Conservation (phyloP, 1,140 invertebrate genomes). For the Neodiprion fabricii region DNA sequence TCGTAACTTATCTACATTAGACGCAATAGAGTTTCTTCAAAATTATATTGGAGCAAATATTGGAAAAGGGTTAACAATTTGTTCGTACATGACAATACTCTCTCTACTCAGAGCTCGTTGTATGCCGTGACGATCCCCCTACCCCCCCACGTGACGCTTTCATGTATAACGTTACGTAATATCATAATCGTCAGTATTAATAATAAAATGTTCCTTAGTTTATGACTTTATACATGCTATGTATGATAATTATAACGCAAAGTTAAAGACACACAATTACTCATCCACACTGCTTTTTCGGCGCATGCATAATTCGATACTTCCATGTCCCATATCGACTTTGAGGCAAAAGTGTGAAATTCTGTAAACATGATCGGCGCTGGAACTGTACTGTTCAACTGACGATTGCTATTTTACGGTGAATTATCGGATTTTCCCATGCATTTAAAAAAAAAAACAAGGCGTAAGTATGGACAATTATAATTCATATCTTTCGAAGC, state of each 20-base stretch:
- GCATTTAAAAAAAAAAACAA: no score
- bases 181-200: conserved; percentile 46
- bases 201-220: conserved; percentile 58
- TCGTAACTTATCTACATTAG: neutral
- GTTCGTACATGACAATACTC: conserved; percentile 24
- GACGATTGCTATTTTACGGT: conserved; percentile 6
- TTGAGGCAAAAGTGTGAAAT: conserved; percentile 2
- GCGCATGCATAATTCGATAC: conserved; percentile 38
- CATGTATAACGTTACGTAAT: conserved; percentile 48
- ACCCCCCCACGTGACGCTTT: conserved; percentile 26
- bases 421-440: conserved; percentile 20
- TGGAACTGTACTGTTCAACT: conserved; percentile 2
- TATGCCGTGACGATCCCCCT: conserved; percentile 49
- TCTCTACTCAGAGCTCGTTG: conserved; percentile 34
- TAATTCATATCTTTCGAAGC: no score
- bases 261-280: conserved; percentile 52
- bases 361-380: neutral
- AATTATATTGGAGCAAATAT: neutral
- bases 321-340: neutral
- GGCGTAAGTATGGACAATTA: no score
- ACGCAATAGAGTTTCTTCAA: neutral
- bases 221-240: conserved; percentile 62
- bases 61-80: no score
- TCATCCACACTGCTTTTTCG: conserved; percentile 48
- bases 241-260: conserved; percentile 61